phyloP scores from a whole-genome alignment of 2,888 invertebrate genomes.

The Gibbula magus region DNA sequence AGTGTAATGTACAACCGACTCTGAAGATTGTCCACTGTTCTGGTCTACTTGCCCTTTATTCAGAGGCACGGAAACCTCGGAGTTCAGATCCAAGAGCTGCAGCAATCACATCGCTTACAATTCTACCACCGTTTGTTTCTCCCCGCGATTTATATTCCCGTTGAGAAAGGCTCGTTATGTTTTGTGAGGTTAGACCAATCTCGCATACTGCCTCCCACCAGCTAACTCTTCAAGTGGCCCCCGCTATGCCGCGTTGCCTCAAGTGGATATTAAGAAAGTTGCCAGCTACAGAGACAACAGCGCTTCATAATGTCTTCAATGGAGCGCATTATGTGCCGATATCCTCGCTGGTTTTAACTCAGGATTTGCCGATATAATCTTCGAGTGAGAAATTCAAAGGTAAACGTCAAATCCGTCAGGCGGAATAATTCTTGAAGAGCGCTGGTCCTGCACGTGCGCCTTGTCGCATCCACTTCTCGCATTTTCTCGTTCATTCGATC shows the following conservation, averaged over 20 bases:
- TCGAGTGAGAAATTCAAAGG: constrained; percentile 21
- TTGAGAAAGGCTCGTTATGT: not conserved
- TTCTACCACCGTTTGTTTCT: not conserved
- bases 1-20: not conserved
- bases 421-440: not conserved
- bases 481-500: not conserved
- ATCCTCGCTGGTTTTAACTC: constrained; percentile 1
- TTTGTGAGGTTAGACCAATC: not conserved
- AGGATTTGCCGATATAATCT: constrained; percentile 18
- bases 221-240: not conserved
- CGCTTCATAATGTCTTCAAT: not conserved
- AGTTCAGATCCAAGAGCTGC: not conserved
- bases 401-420: not conserved
- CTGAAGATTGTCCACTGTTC: too few relatives aligned
- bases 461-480: not conserved
- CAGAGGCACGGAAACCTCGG: too few relatives aligned
- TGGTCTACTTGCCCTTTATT: too few relatives aligned
- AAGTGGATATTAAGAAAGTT: constrained; percentile 21
- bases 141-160: constrained; percentile 6
- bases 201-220: too few relatives aligned
- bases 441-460: constrained; percentile 3
- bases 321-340: not conserved
- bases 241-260: not conserved
- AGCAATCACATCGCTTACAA: not conserved
- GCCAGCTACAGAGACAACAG: not conserved